Base-by-base conservation (phyloP, 2,888 invertebrate genomes). In the Diplazon laetatorius region DNA sequence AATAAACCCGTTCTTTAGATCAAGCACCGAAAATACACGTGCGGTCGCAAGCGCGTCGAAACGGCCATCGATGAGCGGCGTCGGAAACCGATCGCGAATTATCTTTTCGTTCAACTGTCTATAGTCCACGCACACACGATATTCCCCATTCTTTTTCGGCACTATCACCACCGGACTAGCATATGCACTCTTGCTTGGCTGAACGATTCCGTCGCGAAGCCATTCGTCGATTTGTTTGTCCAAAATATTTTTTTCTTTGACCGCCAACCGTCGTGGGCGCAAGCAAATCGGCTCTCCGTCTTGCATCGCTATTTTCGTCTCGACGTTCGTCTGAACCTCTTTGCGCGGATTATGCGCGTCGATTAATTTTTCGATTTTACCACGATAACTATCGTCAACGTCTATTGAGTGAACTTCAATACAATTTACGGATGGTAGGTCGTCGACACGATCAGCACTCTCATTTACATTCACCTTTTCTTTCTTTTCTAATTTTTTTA, bases 11-110 rank as follows among this genome's bases (percentile, higher is more conserved):
- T 81, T 79, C 76, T 76, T 84, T 10, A 85, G 59, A 62, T 85
- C 82, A 2, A 85, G 16, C 2, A 79, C 74, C 6, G 76, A 80
- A 69, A 82, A 84, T 5, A 82, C 62, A 18, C 52, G 60, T 1
- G 77, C 77, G 0, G 39, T 52, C 12, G 66, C 63, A 3, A 85
- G 71, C 18, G 73, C 63, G 55, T 83, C 83, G 8, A 84, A 60
- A 82, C 82, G 4, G 82, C 60, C 83, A 6, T 85, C 81, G 16
- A 85, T 83, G 39, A 82, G 60, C 0, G 84, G 85, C 68, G 83
- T 74, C 2, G 84, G 85, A 39, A 81, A 83, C 14, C 65, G 57
- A 69, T 85, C 84, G 35, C 79, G 78, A 1, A 79, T 42, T 2
- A 82, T 82, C n/a, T 75, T 76, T n/a, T 69, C 59, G 57, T 85